Base-by-base conservation (phyloP, 2,888 invertebrate species). In the Saturnia japonica region DNA sequence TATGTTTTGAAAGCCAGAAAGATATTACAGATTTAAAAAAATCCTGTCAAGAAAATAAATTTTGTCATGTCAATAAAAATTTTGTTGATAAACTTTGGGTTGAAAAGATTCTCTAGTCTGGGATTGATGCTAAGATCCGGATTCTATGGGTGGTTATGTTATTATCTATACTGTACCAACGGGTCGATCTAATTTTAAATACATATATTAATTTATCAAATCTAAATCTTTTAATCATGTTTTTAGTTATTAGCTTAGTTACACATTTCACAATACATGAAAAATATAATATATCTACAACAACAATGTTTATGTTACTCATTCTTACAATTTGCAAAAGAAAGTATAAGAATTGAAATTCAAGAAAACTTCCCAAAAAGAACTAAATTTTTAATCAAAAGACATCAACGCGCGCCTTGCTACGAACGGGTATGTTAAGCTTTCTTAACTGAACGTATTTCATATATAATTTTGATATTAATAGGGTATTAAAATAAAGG, bases 381-480 rank as follows among this genome's bases (percentile, higher is more conserved):
- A 54, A 54, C 28, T 60, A 8, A 8, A 22, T 3, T 25, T 25
- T 25, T 9, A 60, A 25, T 28, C 72, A 88, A 90, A 87, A 91
- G 91, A 91, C 87, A 83, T 91, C 91, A 90, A 91, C 91, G 91
- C 88, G 87, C 81, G 75, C 69, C 42, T 9, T 68, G 71, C 72
- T 77, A 76, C 77, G 72, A 60, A 45, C 25, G 14, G 3, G 14
- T 42, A 22, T 47, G 57, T 22, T 54, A 25, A 19, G 43, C 47
- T n/a, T 43, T 28, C 14, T 28, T 28, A 60, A 54, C 22, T 54
- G 51, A 54, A 22, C 9, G 11, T 54, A n/a, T 54, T 12, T 28
- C 1, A 22, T 54, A 7, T 28, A 16, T 60, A 6, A 14, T 60
- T 60, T 14, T 1, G 25, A 60, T 28, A 60, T 25, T 28, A 60